Conservation (phyloP, 2,797 vertebrate species). For the Todus mexicanus region DNA sequence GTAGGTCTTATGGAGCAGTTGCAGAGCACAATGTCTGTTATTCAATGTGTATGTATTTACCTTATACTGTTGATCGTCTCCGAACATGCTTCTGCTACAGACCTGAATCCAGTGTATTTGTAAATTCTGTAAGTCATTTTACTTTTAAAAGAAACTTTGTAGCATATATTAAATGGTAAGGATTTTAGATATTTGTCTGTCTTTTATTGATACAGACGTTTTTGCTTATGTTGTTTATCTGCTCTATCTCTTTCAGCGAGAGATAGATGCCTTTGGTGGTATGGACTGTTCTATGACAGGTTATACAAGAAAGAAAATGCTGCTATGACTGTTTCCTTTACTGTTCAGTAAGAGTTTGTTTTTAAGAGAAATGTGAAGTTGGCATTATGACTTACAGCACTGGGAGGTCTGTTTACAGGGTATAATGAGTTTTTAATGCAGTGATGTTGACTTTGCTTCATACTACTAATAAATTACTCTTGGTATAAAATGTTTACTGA, state of each 20-base stretch:
- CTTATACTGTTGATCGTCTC: conserved; percentile 75
- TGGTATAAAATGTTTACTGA: conserved; percentile 64
- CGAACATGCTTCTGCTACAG: conserved; percentile 63
- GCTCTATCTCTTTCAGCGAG: conserved; percentile 41
- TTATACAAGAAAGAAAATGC: conserved; percentile 39
- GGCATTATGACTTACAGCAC: conserved; percentile 50
- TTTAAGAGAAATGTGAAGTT: conserved; percentile 31
- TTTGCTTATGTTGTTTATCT: conserved; percentile 76
- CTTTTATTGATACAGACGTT: conserved; percentile 77
- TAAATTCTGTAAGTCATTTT: conserved; percentile 72
- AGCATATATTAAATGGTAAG: conserved; percentile 67
- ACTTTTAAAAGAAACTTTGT: conserved; percentile 74
- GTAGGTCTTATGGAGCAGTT: conserved; percentile 74
- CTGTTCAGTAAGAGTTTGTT: conserved; percentile 30
- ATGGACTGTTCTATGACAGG: not conserved
- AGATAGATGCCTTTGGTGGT: conserved; percentile 25
- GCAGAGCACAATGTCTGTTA: conserved; percentile 83
- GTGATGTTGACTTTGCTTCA: conserved; percentile 76
- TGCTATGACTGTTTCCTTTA: conserved; percentile 41
- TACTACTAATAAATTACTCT: conserved; percentile 83
- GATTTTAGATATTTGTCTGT: conserved; percentile 71
- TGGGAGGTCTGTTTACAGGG: conserved; percentile 55
- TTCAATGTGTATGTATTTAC: conserved; percentile 74
- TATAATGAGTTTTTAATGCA: conserved; percentile 72
- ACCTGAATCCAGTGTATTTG: conserved; percentile 70